Evolutionary conservation across 2,888 invertebrate genomes (phyloP), one percentile per base, ranked within the genome.

Genomic region (Drosophila rellima): DNA sequence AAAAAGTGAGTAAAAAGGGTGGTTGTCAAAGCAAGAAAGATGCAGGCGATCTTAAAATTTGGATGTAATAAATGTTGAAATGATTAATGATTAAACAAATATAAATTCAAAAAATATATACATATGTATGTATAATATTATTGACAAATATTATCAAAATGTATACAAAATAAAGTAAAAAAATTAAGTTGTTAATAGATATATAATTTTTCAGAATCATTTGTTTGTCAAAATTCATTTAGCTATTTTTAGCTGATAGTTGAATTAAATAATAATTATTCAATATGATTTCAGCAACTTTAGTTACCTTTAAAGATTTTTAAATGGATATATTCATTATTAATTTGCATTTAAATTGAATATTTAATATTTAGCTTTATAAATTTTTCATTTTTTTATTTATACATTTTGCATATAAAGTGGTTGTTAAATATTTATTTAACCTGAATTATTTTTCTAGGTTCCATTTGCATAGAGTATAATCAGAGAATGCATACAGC

Each of bases 381-480:
- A 20, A 20, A 29, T 54, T 5, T 45, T 18, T 18, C 7, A 6
- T 48, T 10, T 11, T 3, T 3, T 10, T 5, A 20, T 31, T 48
- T 44, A 7, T 48, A n/a, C n/a, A 8, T 3, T 20, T 20, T 15
- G 11, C 50, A 23, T 6, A 37, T 23, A 11, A 39, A 39, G 39
- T 17, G 11, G 11, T 11, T 39, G 23, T 17, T 20, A 18, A 39
- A 23, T 52, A 40, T 52, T 52, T 29, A 52, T n/a, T 26, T 52
- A 26, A 7, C 8, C 7, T 6, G n/a, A 2, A 51, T 15, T 11
- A 15, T 13, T 55, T 23, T 55, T 11, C 23, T 13, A 7, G 13
- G 11, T 11, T 8, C 8, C 61, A 15, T 39, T 48, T 48, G 26
- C 20, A 33, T 33, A 33, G n/a, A 44, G 18, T 42, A 44, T 54